These are phyloP conservation scores for Amniataba percoides DNA, from an alignment of 2,797 vertebrate genomes.

Conservation along the genomic window DNA sequence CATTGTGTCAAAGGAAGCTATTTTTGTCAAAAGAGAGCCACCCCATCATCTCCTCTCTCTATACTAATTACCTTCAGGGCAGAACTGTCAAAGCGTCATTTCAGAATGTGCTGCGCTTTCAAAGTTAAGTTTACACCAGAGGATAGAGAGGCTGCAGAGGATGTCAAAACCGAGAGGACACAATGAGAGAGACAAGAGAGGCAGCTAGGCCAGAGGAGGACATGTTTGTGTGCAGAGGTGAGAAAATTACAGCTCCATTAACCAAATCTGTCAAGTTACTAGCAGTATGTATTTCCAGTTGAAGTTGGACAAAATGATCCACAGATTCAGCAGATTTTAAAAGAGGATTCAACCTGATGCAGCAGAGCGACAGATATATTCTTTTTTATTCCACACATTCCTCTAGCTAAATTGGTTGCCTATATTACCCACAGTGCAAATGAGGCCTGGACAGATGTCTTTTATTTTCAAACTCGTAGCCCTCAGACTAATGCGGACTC, in stretches of 20 bases:
- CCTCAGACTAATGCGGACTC: too few relatives aligned
- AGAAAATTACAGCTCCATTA: background rate
- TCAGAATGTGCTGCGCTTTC: conserved; percentile 37
- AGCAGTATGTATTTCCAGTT: background rate
- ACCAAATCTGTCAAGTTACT: too few relatives aligned
- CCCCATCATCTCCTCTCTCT: conserved; percentile 18
- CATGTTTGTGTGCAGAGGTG: background rate
- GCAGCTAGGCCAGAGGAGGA: background rate
- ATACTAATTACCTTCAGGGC: conserved; percentile 50
- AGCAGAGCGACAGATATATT: background rate
- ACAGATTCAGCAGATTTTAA: background rate
- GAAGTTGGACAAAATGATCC: background rate
- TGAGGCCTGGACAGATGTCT: too few relatives aligned
- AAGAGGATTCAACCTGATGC: background rate
- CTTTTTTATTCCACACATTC: background rate
- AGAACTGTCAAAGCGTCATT: conserved; percentile 42
- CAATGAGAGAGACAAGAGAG: conserved; percentile 4
- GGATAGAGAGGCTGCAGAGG: conserved; percentile 26
- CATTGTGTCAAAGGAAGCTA: conserved; percentile 27
- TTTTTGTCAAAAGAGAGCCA: conserved; percentile 35
- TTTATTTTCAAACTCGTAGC: too few relatives aligned
- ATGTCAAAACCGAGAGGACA: conserved; percentile 16
- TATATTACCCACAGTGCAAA: conserved; percentile 1
- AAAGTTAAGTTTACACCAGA: conserved; percentile 36
- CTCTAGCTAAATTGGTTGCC: too few relatives aligned